Conservation (phyloP, 2,113 vertebrate species). For the Abramis brama region DNA sequence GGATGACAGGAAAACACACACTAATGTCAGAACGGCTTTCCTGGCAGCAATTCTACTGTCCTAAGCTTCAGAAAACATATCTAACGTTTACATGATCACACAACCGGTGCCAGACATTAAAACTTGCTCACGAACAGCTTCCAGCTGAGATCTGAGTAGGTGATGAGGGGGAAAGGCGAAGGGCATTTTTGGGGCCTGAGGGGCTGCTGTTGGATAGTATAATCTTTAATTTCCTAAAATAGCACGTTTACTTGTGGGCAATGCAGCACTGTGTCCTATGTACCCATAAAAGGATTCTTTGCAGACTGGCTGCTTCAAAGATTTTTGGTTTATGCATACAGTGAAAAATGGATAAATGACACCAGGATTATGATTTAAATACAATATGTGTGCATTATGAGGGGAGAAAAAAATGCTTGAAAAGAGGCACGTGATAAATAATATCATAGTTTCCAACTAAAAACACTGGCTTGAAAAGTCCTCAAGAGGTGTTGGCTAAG, state of each 20-base stretch:
- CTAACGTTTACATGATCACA: conserved; percentile 23
- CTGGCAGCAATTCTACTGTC: conserved; percentile 9
- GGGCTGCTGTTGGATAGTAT: background rate
- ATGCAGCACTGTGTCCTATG: background rate
- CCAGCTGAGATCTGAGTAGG: conserved; percentile 24
- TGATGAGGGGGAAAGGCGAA: background rate
- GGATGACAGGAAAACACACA: conserved; percentile 33
- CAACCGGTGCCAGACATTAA: conserved; percentile 17
- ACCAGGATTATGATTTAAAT: background rate
- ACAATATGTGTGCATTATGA: background rate
- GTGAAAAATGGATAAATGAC: background rate
- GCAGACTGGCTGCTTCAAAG: background rate
- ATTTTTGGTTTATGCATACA: background rate
- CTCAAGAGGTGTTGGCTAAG: background rate
- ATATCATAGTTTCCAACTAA: conserved; percentile 40
- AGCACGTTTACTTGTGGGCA: conserved; percentile 23
- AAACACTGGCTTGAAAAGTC: conserved; percentile 35
- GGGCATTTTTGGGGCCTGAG: conserved; percentile 14
- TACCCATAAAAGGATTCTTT: conserved; percentile 10
- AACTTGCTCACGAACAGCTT: background rate
- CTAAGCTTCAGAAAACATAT: conserved; percentile 21
- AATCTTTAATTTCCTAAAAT: conserved; percentile 19
- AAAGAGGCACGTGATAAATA: background rate
- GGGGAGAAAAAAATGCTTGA: background rate
- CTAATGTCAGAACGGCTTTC: conserved; percentile 30